A percentile compares a stretch with the other conserved stretches of the same genome.
phyloP scores from a whole-genome alignment of 2,113 vertebrate species.

The Corynorhinus townsendii region DNA sequence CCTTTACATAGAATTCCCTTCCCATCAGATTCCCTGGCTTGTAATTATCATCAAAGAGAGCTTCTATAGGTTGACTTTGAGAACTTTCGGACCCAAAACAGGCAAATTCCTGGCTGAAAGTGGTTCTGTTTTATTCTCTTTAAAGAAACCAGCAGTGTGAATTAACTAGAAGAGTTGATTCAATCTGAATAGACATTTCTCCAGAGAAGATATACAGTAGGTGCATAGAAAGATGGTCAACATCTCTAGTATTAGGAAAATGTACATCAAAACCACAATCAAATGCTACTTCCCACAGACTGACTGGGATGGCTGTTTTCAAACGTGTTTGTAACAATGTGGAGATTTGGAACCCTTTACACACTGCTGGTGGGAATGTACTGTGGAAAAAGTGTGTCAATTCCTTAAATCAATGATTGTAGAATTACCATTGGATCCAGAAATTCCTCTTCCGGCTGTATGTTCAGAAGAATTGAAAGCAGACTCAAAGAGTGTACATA shows the following conservation, averaged over 20 bases:
- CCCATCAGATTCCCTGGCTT: background rate
- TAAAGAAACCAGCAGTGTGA: constrained; percentile 21
- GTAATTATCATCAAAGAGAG: background rate
- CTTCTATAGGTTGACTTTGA: background rate
- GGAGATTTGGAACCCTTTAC: background rate
- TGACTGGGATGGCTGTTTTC: background rate
- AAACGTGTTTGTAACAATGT: background rate
- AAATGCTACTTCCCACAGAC: background rate
- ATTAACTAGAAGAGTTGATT: background rate
- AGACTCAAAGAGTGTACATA: background rate
- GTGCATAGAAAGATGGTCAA: background rate
- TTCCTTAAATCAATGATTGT: background rate
- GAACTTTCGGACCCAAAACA: background rate
- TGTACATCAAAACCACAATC: background rate
- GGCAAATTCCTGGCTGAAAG: background rate
- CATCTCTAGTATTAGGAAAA: background rate
- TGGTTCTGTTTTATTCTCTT: background rate
- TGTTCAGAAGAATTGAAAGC: background rate
- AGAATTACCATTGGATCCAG: background rate
- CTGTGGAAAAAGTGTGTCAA: background rate
- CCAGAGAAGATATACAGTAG: background rate
- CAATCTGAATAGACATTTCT: background rate
- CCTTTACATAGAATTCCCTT: background rate
- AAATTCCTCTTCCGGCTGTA: background rate
- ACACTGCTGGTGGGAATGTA: background rate